Evolutionary conservation across 2,113 vertebrate genomes (phyloP), one percentile per base, ranked within the genome.

Genomic region (Nasalis larvatus): DNA sequence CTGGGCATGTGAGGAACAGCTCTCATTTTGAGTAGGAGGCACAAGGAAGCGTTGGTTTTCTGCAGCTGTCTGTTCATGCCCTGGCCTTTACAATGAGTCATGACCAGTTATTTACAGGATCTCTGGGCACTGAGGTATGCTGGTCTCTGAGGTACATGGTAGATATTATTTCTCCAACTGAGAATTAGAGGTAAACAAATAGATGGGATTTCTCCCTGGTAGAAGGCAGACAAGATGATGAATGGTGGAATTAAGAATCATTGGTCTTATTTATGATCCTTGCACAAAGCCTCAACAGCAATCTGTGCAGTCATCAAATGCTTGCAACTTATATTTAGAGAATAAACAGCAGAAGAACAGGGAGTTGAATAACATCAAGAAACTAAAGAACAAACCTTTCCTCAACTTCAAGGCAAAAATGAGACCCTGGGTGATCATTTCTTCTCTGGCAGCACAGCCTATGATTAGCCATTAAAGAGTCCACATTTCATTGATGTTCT

Each of bases 141-240:
- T 78, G 73, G 88, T 40, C 78, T 95, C 94, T 73, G 90, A 95
- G 74, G 93, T 37, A 63, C 60, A 66, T 4, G 3, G 80, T 37
- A 52, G 89, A 94, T 88, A 94, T 42, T 92, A 71, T 84, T 96
- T 95, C 88, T 90, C 87, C 71, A 89, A 8, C 81, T 68, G 92
- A 96, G 92, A 96, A 71, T 87, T 96, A 42, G 80, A 68, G 37
- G 95, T 92, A 96, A 96, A 88, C 97, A 96, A 94, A 96, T 60
- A 89, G 94, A 92, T 92, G 84, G 32, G 23, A 88, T 98, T 98
- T 97, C 84, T 94, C 87, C 68, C 90, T 4, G 0, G 89, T 86
- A 73, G 92, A 96, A 95, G 88, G 96, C 97, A 98, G 94, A 94
- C 86, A 85, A 80, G 90, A 92, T 98, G 98, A 98, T 95, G 90